Percentiles rank a stretch among this genome's conserved stretches.
phyloP scores from a whole-genome alignment of 1,140 invertebrate species.

The Aphelenchoides besseyi region DNA sequence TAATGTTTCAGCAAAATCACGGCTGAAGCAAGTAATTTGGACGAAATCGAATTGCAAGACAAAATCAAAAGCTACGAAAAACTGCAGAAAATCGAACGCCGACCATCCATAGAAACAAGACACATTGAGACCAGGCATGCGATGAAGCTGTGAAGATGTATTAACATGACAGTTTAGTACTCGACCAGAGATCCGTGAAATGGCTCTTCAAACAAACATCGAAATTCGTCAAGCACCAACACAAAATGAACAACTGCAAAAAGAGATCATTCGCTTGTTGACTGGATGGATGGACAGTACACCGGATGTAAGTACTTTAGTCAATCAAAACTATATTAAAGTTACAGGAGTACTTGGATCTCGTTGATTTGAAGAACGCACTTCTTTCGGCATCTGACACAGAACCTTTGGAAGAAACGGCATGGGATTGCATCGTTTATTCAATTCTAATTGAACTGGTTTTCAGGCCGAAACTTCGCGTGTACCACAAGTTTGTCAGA shows the following conservation, averaged over 20 bases:
- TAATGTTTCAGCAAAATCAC: constrained; percentile 20
- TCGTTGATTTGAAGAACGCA: constrained; percentile 23
- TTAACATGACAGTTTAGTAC: constrained; percentile 12
- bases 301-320: background rate
- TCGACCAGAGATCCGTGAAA: constrained; percentile 24
- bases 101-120: constrained; percentile 2
- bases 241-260: constrained; percentile 32
- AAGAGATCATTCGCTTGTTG: constrained; percentile 27
- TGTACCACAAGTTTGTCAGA: constrained; percentile 15
- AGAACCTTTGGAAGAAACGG: constrained; percentile 24
- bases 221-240: constrained; percentile 25
- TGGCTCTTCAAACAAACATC: constrained; percentile 38
- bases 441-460: background rate
- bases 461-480: constrained; percentile 21
- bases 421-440: background rate
- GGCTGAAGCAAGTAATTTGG: constrained; percentile 11
- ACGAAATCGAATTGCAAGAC: constrained; percentile 20
- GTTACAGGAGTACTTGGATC: constrained; percentile 1
- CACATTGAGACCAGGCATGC: constrained; percentile 2
- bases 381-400: constrained; percentile 22
- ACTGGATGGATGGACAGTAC: constrained; percentile 11
- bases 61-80: constrained; percentile 29
- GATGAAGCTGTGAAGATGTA: background rate
- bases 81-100: background rate
- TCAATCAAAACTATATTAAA: too few relatives aligned